Evolutionary conservation across 2,797 vertebrate species (phyloP), one percentile per base, ranked within the genome.

Genomic region (Arctocebus calabarensis): DNA sequence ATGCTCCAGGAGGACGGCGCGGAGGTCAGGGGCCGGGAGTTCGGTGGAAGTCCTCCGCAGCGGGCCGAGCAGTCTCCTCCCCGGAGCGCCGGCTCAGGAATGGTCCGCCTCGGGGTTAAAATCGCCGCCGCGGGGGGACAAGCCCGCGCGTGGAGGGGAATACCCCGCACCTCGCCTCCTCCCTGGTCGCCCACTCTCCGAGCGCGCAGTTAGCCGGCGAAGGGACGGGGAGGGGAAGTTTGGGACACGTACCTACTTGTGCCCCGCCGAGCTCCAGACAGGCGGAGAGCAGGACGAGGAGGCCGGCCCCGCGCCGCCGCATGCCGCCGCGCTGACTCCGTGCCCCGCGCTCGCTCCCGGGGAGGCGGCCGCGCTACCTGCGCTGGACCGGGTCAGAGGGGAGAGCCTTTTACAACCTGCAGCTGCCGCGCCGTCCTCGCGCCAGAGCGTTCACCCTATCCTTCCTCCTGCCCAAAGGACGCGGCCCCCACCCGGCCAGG

Each of bases 201-300:
- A 3, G n/a, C 82, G 55, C 62, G 25, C 37, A 5, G 45, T 52
- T 3, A 11, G 37, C 71, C 14, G 14, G 55, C 34, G 32, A 32
- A 0, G 12, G 62, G 5, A 1, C n/a, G 0, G 27, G 84, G 22
- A 40, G 40, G 70, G 48, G 27, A 25, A 75, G 57, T 66, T n/a
- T 9, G 40, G 77, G 78, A 32, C 73, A 77, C 82, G 73, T 94
- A 96, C 92, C 95, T 97, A 85, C 85, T 29, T 78, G 91, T 37
- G 45, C 79, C 79, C 89, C 12, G 90, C 84, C 90, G 71, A 96
- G 88, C 92, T 87, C 84, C 90, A 93, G 87, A 75, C 87, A 90
- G 84, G 93, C 83, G 64, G 86, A 64, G 52, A 94, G 61, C 70
- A 94, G 75, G 12, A 75, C 17, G 1, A 91, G 91, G 94, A n/a